Base-by-base conservation (phyloP, 2,797 vertebrate genomes). In the Nannoperca obscura region DNA sequence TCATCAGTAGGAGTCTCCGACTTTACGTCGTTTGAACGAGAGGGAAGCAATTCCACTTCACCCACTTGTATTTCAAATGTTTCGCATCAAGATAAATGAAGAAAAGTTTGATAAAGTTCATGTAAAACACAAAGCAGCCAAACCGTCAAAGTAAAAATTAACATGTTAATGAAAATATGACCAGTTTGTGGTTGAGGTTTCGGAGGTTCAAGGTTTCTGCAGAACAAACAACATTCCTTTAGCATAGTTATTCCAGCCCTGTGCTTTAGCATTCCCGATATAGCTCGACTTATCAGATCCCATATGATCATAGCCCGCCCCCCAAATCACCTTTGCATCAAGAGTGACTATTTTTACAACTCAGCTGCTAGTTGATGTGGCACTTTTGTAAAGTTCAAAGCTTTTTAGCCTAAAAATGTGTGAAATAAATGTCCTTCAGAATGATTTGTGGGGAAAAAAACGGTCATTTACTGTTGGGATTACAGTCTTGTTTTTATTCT, bases 201-300 rank as follows among this genome's bases (percentile, higher is more conserved):
- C 42, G 9, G 46, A n/a, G 13, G n/a, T 60, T 61, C 1, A 34
- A 32, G 10, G 24, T 65, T 65, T 64, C 42, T 38, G 17, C 20
- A 34, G 50, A 74, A 27, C n/a, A 53, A 36, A 47, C 22, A 20
- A 59, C 60, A 73, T 57, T 47, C 4, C 7, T n/a, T 42, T 24
- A 3, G 19, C 6, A 20, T 22, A 10, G 19, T 34, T 54, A 12
- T 62, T 54, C 36, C 20, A 53, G 24, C 24, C 12, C 49, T 44
- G 20, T n/a, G 22, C 42, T 36, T 55, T 44, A 24, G 24, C n/a
- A 1, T 34, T 54, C 15, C 20, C 4, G 6, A 42, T 61, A 32
- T 42, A 73, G 50, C 27, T 15, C 2, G 20, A 30, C 5, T 40
- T 13, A 50, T 59, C 24, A 50, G 42, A 58, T 52, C 40, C 12